phyloP scores from a whole-genome alignment of 2,797 vertebrate species.

The Hippocampus kuda region DNA sequence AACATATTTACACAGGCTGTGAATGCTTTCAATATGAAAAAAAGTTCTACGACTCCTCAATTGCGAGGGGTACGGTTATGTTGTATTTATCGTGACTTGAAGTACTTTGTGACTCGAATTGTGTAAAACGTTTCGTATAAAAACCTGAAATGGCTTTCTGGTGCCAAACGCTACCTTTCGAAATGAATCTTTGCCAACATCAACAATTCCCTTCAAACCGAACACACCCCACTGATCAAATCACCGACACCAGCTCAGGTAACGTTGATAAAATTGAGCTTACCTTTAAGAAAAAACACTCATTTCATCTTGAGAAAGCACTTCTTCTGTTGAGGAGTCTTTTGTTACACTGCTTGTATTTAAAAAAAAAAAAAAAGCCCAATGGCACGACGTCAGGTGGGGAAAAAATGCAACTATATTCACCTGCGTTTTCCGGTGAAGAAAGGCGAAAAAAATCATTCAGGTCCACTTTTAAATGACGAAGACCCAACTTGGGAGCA shows the following conservation, averaged over 20 bases:
- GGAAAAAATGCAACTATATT: not conserved
- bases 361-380: too few relatives aligned
- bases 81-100: not conserved
- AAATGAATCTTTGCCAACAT: not conserved
- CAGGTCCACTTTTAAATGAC: accelerated
- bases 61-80: not conserved
- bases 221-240: not conserved
- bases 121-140: not conserved
- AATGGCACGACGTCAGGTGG: not conserved
- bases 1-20: not conserved
- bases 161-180: not conserved
- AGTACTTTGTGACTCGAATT: not conserved
- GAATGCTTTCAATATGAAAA: not conserved
- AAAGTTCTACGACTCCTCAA: not conserved
- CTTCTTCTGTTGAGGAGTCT: not conserved
- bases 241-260: not conserved
- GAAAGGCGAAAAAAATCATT: not conserved
- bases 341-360: too few relatives aligned
- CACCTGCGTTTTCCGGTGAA: slow-evolving; percentile 30
- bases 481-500: not conserved
- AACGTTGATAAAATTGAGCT: slow-evolving; percentile 18
- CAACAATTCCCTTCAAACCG: not conserved
- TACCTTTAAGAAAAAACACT: slow-evolving; percentile 25
- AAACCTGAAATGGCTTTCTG: not conserved
- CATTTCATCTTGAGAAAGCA: slow-evolving; percentile 21